Evolutionary conservation across 2,113 vertebrate genomes (phyloP).

Genomic region (Chaetodon auriga): DNA sequence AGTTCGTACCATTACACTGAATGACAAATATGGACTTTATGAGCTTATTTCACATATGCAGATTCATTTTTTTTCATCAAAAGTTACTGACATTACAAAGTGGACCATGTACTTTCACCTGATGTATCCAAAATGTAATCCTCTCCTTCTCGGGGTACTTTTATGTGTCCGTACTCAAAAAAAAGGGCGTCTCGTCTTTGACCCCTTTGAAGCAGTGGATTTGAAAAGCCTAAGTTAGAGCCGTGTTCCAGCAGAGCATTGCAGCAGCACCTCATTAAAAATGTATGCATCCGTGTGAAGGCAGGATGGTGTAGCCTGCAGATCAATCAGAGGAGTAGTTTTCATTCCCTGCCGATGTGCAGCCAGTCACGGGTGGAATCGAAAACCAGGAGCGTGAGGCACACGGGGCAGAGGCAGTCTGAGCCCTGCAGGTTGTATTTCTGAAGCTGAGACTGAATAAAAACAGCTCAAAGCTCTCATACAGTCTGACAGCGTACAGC

Average conservation of each 20-base stretch:
- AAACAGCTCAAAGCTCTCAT: not conserved
- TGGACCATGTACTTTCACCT: too few species aligned
- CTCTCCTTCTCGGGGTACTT: too few species aligned
- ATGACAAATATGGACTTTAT: too few species aligned
- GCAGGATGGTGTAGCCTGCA: slow-evolving; percentile 46
- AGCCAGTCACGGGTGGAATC: slow-evolving; percentile 26
- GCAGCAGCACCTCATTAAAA: slow-evolving; percentile 70
- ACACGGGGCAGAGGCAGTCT: not conserved
- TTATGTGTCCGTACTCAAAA: too few species aligned
- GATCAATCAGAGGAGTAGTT: slow-evolving; percentile 55
- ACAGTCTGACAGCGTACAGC: slow-evolving; percentile 1
- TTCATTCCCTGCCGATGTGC: slow-evolving; percentile 25
- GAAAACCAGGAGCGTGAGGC: not conserved
- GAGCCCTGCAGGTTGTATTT: slow-evolving; percentile 36
- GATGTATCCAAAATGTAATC: too few species aligned
- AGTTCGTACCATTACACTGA: too few species aligned
- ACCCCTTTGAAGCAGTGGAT: not conserved
- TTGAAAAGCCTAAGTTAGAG: slow-evolving; percentile 32
- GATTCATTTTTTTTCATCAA: too few species aligned
- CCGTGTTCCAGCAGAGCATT: not conserved
- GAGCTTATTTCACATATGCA: too few species aligned
- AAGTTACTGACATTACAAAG: too few species aligned
- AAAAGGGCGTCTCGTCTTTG: too few species aligned
- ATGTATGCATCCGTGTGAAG: slow-evolving; percentile 65
- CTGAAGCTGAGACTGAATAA: slow-evolving; percentile 34